These are phyloP conservation scores for Euwallacea similis DNA, from an alignment of 1,140 invertebrate genomes.

Conservation along the genomic window DNA sequence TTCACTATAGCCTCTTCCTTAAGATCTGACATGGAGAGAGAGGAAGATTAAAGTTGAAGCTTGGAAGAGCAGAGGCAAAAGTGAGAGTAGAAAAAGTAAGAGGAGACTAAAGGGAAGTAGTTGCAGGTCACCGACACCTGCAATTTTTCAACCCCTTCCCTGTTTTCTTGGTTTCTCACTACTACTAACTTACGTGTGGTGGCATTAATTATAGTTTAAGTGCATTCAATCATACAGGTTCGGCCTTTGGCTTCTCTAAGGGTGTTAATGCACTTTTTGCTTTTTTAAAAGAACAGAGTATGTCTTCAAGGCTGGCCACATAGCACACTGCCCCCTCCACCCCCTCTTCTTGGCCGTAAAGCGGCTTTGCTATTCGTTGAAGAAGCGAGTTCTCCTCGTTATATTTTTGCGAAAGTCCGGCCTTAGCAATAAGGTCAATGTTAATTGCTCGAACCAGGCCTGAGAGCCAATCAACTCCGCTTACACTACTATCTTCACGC, in stretches of 20 bases:
- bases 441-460: constrained; percentile 33
- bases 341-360: constrained; percentile 8
- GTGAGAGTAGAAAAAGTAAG: no score
- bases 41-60: no score
- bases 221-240: no score
- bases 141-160: no score
- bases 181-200: no score
- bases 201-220: no score
- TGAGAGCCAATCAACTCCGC: constrained; percentile 31
- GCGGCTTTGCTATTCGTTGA: constrained; percentile 28
- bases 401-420: constrained; percentile 37
- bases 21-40: not conserved
- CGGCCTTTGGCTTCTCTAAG: no score
- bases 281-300: constrained; percentile 7
- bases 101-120: no score
- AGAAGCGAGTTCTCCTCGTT: constrained; percentile 33
- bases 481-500: constrained; percentile 39
- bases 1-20: constrained; percentile 2
- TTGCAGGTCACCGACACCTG: no score
- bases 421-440: constrained; percentile 38
- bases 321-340: constrained; percentile 10
- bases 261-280: not conserved
- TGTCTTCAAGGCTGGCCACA: constrained; percentile 24
- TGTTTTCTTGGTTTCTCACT: no score
- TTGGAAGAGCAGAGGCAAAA: no score